Evolutionary conservation across 2,797 vertebrate species (phyloP), one percentile per base, ranked within the genome.

Genomic region (Tokudaia tokunoshimensis): DNA sequence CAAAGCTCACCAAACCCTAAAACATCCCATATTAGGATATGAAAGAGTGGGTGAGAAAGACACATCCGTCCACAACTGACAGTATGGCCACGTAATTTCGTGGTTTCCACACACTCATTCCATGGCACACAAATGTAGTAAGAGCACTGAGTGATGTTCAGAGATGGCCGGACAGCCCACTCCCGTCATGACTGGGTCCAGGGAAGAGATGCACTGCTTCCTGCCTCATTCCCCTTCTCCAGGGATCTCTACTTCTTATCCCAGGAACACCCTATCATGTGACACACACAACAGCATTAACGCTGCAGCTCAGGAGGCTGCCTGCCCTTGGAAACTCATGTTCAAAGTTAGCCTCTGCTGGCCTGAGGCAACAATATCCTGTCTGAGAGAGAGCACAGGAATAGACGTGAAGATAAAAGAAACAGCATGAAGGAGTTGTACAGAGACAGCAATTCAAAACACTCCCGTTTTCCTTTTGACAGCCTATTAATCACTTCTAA

Each of bases 1-100:
- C 76, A 70, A 91, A 91, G 76, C n/a, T 67, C 75, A 91, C 61
- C 61, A 80, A 67, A 55, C 37, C 89, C 89, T 91, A 70, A 70
- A 81, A 81, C 50, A 80, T 29, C 11, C 59, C 75, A 80, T 8
- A 67, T 22, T 29, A 29, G 44, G 26, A 61, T 37, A 65, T 37
- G 19, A 55, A 72, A 37, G 44, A n/a, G 44, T 8, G 31, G 20
- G 14, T 79, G 31, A 37, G 61, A 80, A 29, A 0, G 47, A 67
- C 75, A 52, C 20, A 61, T 52, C 12, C 1, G n/a, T 52, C 24
- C 47, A 29, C 47, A 9, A 13, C 78, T 67, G 75, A 22, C 34
- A 67, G 41, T 11, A 12, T 7, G 44, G 37, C 78, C 26, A 47
- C 34, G 3, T 20, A 31, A 80, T 13, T 80, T 63, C 20, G 34